phyloP scores from a whole-genome alignment of 2,888 invertebrate species.

The Ormyrus nitidulus region DNA sequence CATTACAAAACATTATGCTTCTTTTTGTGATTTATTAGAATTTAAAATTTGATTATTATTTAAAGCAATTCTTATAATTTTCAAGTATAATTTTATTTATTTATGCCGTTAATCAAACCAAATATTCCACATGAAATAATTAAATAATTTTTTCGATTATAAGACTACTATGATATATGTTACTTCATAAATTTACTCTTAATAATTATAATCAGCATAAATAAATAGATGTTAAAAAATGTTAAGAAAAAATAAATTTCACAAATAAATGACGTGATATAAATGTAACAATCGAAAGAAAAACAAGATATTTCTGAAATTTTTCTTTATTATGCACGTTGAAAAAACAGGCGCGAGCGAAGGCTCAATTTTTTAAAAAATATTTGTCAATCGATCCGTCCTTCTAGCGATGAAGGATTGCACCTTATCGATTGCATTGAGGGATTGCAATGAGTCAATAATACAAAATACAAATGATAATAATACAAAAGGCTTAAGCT shows the following conservation, averaged over 20 bases:
- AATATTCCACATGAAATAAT: no score
- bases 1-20: no score
- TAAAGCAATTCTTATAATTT: no score
- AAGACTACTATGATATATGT: no score
- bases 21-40: no score
- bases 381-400: slow-evolving; percentile 39
- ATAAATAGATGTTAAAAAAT: slow-evolving; percentile 6
- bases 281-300: not conserved
- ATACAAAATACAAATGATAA: slow-evolving; percentile 47
- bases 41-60: no score
- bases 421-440: slow-evolving; percentile 34
- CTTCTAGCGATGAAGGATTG: slow-evolving; percentile 35
- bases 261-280: slow-evolving; percentile 5
- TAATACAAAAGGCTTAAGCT: slow-evolving; percentile 38
- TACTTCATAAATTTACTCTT: not conserved
- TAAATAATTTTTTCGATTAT: no score
- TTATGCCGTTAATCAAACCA: no score
- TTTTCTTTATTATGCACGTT: slow-evolving; percentile 55
- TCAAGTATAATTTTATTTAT: no score
- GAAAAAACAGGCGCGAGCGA: slow-evolving; percentile 54
- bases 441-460: slow-evolving; percentile 37
- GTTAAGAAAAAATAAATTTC: slow-evolving; percentile 14
- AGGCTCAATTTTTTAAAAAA: slow-evolving; percentile 49
- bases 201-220: slow-evolving; percentile 1
- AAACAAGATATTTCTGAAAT: slow-evolving; percentile 28